Evolutionary conservation across 1,140 invertebrate genomes (phyloP).

Genomic region (Leptoteleia sp.): DNA sequence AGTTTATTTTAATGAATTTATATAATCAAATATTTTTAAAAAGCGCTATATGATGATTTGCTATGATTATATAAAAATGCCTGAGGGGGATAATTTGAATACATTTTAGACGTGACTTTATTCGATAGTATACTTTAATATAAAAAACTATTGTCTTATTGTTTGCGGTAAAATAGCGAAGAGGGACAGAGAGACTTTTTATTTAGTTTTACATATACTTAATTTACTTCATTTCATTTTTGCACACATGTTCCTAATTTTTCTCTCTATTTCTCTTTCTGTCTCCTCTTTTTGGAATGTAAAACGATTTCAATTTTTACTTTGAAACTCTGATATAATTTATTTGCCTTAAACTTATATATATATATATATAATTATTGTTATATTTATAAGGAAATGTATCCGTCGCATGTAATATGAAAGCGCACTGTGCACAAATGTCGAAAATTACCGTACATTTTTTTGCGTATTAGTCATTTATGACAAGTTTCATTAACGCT

Average conservation of each 20-base stretch:
- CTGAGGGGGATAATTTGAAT: too few relatives aligned
- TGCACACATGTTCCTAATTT: slow-evolving; percentile 49
- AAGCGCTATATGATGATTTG: background rate
- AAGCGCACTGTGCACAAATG: background rate
- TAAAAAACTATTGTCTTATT: too few relatives aligned
- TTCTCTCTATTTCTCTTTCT: too few relatives aligned
- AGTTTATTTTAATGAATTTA: slow-evolving; percentile 26
- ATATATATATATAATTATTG: too few relatives aligned
- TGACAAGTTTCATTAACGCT: background rate
- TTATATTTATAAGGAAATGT: background rate
- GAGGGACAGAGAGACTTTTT: background rate
- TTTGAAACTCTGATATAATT: background rate
- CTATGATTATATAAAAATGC: too few relatives aligned
- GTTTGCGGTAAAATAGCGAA: background rate
- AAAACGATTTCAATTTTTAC: background rate
- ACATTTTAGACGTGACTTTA: too few relatives aligned
- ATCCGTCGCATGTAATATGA: background rate
- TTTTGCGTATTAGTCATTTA: too few relatives aligned
- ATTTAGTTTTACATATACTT: too few relatives aligned
- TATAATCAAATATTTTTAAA: background rate
- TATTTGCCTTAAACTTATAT: too few relatives aligned
- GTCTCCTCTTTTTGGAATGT: background rate
- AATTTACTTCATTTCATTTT: slow-evolving; percentile 15
- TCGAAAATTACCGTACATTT: too few relatives aligned
- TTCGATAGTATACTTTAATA: too few relatives aligned